phyloP scores from a whole-genome alignment of 1,140 invertebrate genomes.

The Atta cephalotes region DNA sequence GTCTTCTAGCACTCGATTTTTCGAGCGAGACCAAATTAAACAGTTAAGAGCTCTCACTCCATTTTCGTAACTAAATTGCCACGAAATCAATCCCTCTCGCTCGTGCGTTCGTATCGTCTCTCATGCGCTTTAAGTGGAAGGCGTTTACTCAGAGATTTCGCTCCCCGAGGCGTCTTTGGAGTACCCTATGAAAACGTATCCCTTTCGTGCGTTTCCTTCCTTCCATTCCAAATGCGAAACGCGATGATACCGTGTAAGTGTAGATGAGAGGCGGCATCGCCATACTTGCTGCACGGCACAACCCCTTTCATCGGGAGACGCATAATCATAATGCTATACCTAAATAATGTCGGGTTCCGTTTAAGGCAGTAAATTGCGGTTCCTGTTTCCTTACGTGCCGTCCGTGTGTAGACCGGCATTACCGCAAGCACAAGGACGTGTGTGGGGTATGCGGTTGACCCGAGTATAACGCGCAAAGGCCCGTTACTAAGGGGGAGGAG shows the following conservation, averaged over 20 bases:
- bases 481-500: background rate
- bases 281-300: too few species aligned
- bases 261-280: conserved; percentile 17
- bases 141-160: conserved; percentile 23
- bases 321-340: conserved; percentile 51
- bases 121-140: background rate
- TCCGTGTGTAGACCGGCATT: conserved; percentile 38
- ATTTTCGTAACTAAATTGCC: conserved; percentile 72
- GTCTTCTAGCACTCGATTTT: conserved; percentile 31
- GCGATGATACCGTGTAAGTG: background rate
- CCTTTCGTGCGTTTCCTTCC: conserved; percentile 18
- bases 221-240: background rate
- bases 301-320: conserved; percentile 16
- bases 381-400: conserved; percentile 51
- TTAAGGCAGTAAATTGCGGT: conserved; percentile 61
- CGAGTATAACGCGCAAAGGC: conserved; percentile 49
- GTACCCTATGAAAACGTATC: conserved; percentile 30
- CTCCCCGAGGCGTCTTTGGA: background rate
- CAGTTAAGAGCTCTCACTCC: conserved; percentile 44
- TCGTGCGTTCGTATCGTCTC: conserved; percentile 32
- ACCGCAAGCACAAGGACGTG: conserved; percentile 53
- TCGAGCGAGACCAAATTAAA: conserved; percentile 62
- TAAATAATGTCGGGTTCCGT: conserved; percentile 27
- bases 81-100: conserved; percentile 56
- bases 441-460: conserved; percentile 40